These are phyloP conservation scores for Aurelia aurita complex sp. Pacific DNA, from an alignment of 30 jellyfish, hydroid and myxozoan genomes.

Conservation along the genomic window DNA sequence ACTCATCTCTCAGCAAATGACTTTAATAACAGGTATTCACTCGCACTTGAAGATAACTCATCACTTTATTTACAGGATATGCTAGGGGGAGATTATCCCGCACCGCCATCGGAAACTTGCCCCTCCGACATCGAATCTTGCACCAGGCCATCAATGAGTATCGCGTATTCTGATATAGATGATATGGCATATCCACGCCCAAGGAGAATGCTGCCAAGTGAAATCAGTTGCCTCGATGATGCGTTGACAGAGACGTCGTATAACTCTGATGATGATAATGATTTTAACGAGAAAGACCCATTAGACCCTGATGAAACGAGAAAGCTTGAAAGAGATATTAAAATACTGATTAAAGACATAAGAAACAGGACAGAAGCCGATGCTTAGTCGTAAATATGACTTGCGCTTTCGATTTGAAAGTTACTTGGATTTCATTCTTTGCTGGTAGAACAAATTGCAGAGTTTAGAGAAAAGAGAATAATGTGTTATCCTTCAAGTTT, in stretches of 20 bases:
- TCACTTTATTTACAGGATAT: constrained; percentile 75
- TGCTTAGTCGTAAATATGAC: neutral
- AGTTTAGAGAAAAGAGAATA: too few relatives aligned
- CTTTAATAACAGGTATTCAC: constrained; percentile 82
- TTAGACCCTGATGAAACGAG: constrained; percentile 93
- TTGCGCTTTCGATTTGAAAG: too few relatives aligned
- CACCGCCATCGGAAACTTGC: constrained; percentile 82
- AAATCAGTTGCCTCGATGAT: constrained; percentile 68
- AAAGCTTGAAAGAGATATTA: constrained; percentile 83
- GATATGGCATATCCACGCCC: constrained; percentile 60
- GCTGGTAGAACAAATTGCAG: too few relatives aligned
- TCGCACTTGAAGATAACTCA: constrained; percentile 71
- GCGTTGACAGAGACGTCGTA: constrained; percentile 85
- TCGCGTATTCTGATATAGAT: constrained; percentile 58
- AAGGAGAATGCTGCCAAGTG: constrained; percentile 71
- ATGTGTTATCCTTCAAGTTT: too few relatives aligned
- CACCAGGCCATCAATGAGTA: constrained; percentile 79
- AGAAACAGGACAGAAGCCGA: constrained; percentile 84
- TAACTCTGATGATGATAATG: constrained; percentile 82
- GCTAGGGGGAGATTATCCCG: constrained; percentile 78
- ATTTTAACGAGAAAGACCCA: constrained; percentile 74
- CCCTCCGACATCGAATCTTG: constrained; percentile 73
- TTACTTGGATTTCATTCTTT: too few relatives aligned
- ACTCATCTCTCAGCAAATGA: constrained; percentile 70
- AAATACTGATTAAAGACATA: constrained; percentile 75